Evolutionary conservation across 2,888 invertebrate species (phyloP), one percentile per base, ranked within the genome.

Genomic region (Cerceris ruficornis): DNA sequence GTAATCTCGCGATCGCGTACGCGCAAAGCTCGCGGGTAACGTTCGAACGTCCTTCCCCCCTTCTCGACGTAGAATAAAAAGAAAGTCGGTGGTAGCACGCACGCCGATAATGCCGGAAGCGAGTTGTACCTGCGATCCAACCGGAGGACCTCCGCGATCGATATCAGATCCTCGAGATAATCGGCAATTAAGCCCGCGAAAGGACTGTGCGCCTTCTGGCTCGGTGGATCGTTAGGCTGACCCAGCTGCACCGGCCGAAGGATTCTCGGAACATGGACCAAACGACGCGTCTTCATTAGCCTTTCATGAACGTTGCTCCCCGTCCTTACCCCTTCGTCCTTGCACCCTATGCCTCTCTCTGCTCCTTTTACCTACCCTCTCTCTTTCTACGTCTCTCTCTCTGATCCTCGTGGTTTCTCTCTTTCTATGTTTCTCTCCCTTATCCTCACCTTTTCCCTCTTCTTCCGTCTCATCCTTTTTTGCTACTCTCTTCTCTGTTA

Each of bases 221-320:
- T 17, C 74, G 79, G 75, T 73, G 68, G 83, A 77, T 85, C 83
- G 83, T 85, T 83, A 85, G 76, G 73, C 75, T 78, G 78, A 83
- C 77, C 85, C 73, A 55, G 72, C 55, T 75, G 74, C 82, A 72
- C 57, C 74, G 75, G 80, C 72, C 76, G 75, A 84, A 83, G 85
- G 87, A 88, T 91, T 90, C 90, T 85, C 84, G 87, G 88, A 90
- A 91, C 89, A 88, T 77, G 86, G 84, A 83, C 87, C 88, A 87
- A 28, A 80, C 88, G 89, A 90, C 90, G 88, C 88, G 87, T 91
- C 90, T 91, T 91, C 90, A 91, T 91, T 91, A 91, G 90, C 90
- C 90, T 90, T 91, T 90, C 89, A 91, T 90, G 90, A 91, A 90
- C 87, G 87, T 79, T 77, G 66, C 68, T 79, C 69, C 68, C 81